Conservation (phyloP, 2,113 vertebrate genomes). For the Girardinichthys multiradiatus region DNA sequence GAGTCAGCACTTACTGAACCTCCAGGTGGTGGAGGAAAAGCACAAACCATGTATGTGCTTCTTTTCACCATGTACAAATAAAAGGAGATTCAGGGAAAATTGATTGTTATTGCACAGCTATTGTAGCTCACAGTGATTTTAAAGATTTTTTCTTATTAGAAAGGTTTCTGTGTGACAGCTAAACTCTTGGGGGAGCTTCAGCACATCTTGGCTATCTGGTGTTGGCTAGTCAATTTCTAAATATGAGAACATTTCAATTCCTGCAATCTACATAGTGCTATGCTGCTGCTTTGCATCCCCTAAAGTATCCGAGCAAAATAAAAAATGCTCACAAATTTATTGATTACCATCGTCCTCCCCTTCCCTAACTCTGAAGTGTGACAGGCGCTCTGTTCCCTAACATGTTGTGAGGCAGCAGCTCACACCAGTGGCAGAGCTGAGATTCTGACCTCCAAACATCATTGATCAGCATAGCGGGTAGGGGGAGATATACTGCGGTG, state of each 20-base stretch:
- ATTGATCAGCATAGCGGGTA: conserved; percentile 69
- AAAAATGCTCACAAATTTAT: conserved; percentile 5
- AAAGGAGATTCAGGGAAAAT: not conserved
- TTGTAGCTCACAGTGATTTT: not conserved
- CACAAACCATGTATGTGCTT: conserved; percentile 15
- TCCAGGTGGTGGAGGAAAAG: conserved; percentile 46
- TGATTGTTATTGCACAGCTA: conserved; percentile 2
- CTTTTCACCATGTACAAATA: no score
- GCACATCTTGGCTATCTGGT: not conserved
- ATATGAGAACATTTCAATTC: not conserved
- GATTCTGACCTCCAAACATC: conserved; percentile 73
- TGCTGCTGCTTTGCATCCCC: conserved; percentile 1
- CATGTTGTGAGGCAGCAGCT: conserved; percentile 31
- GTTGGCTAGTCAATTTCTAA: no score
- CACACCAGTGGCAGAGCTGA: conserved; percentile 38
- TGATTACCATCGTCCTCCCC: not conserved
- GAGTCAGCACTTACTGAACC: conserved; percentile 61
- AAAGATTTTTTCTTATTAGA: not conserved
- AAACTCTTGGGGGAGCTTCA: not conserved
- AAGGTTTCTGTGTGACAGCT: not conserved
- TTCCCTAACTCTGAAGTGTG: conserved; percentile 14
- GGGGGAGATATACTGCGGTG: conserved; percentile 66
- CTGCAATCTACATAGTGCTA: not conserved
- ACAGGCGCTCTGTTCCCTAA: conserved; percentile 10
- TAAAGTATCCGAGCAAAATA: not conserved